Conservation (phyloP, 2,113 vertebrate species). For the Campylomormyrus tamandua region DNA sequence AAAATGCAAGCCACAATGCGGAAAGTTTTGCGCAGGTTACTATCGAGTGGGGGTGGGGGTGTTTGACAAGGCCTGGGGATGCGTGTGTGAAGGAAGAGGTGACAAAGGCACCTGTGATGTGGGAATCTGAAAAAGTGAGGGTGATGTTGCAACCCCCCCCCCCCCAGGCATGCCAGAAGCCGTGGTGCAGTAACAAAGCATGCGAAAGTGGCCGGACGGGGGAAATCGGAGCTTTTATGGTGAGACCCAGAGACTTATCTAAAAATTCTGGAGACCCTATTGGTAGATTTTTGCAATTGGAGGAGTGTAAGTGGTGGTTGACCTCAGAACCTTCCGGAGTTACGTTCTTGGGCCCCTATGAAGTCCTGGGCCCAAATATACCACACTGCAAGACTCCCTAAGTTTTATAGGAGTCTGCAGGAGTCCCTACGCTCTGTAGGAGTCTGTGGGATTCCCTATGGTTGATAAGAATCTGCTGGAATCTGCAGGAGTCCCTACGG, state of each 20-base stretch:
- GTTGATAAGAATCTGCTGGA: no score
- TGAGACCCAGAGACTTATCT: not conserved
- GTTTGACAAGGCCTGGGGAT: not conserved
- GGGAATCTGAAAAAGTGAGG: not conserved
- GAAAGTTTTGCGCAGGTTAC: slow-evolving; percentile 23
- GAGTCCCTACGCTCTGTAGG: not conserved
- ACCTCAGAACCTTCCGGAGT: not conserved
- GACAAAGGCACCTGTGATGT: not conserved
- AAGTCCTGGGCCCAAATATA: not conserved
- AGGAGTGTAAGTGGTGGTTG: not conserved
- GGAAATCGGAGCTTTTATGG: not conserved
- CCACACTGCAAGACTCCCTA: not conserved
- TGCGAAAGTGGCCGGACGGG: not conserved
- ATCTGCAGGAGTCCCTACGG: not conserved
- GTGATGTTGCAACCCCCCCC: not conserved
- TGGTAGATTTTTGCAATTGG: not conserved
- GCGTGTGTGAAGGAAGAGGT: not conserved
- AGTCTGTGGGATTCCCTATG: no score
- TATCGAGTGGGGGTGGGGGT: not conserved
- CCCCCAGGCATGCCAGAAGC: not conserved
- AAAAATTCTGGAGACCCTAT: not conserved
- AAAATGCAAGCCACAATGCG: slow-evolving; percentile 30
- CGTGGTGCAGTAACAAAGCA: not conserved
- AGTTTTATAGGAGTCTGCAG: not conserved
- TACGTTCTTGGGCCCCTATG: not conserved